Base-by-base conservation (phyloP, 2,888 invertebrate genomes). In the Merodon equestris region DNA sequence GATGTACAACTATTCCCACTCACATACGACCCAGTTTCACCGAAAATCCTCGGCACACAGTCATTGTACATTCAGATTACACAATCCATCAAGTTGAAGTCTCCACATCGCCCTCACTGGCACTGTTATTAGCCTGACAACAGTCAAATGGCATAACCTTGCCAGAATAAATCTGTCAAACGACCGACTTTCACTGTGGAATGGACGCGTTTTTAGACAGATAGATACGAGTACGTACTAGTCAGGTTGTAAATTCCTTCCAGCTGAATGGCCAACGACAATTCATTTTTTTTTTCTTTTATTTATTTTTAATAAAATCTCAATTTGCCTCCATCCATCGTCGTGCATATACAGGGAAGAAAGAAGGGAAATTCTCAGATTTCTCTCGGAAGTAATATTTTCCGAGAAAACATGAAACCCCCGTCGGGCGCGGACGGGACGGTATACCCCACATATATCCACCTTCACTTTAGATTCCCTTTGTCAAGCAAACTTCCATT, bases 351-450 rank as follows among this genome's bases (percentile, higher is more conserved):
- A 14, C 15, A n/a, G n/a, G n/a, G n/a, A n/a, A 10, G 10, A 14
- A 27, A 12, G n/a, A 36, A 34, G 34, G 60, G 67, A 73, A 68
- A 73, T 64, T 73, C 73, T 74, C 79, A 68, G 40, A 68, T 79
- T 79, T 79, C 77, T 51, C 38, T 68, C 47, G 67, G 61, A 68
- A 61, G 57, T 68, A 48, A 72, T 79, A 58, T 73, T 79, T 73
- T 44, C 48, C 9, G 44, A 48, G 44, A 45, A 73, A 70, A 64
- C 63, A 79, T 64, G 68, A 68, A 61, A 79, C 63, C 73, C 53
- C 34, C 13, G 9, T 51, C n/a, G 34, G 9, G 14, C 14, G n/a
- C 1, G 14, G 13, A 12, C 19, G 9, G 9, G 14, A 1, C 9
- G 40, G 51, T n/a, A 5, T 17, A 19, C 9, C 40, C 9, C 36